Conservation (phyloP, 1,140 invertebrate genomes). For the Pantala flavescens region DNA sequence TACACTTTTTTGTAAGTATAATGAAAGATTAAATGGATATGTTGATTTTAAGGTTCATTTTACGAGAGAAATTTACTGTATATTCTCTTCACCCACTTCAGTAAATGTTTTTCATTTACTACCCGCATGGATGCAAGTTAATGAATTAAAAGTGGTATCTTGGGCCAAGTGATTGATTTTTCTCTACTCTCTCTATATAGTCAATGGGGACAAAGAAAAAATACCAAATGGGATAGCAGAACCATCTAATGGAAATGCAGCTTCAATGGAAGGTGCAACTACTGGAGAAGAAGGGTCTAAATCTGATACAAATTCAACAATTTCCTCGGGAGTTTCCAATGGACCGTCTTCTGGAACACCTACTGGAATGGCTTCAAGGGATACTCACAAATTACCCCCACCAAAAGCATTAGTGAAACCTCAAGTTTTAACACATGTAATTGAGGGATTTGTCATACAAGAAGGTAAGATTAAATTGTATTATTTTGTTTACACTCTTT, state of each 20-base stretch:
- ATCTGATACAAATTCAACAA: not conserved
- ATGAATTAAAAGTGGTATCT: too few relatives aligned
- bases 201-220: not conserved
- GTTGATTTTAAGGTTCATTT: too few relatives aligned
- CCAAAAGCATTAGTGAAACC: slow-evolving; percentile 95
- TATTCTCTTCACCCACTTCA: too few relatives aligned
- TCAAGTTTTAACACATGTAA: slow-evolving; percentile 90
- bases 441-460: slow-evolving; percentile 94
- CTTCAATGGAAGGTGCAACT: not conserved
- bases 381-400: not conserved
- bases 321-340: not conserved
- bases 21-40: too few relatives aligned
- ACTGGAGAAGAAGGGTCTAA: not conserved
- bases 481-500: not conserved
- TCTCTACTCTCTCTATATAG: not conserved
- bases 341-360: not conserved
- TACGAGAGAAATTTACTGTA: too few relatives aligned
- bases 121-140: too few relatives aligned
- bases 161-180: too few relatives aligned
- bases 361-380: not conserved
- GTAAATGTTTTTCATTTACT: too few relatives aligned
- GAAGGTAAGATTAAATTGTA: slow-evolving; percentile 46
- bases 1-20: too few relatives aligned
- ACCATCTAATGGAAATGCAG: not conserved
- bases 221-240: not conserved